phyloP scores from a whole-genome alignment of 2,888 invertebrate species.

The Ctenicera cuprea region DNA sequence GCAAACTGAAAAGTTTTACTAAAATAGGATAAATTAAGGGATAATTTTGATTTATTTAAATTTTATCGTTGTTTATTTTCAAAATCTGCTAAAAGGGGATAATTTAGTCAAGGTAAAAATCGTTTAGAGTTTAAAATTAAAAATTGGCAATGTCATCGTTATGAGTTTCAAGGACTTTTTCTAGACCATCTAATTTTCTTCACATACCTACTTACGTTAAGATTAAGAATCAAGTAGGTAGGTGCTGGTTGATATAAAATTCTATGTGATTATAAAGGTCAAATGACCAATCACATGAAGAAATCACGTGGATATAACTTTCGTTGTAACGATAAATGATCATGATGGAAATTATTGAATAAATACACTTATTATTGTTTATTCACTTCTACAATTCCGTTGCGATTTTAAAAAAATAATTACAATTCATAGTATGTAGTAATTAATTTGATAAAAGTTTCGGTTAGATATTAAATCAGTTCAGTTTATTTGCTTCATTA shows the following conservation, averaged over 20 bases:
- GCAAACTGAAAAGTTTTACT: too few species aligned
- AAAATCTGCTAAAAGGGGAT: too few species aligned
- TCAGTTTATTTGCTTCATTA: constrained; percentile 30
- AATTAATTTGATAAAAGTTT: constrained; percentile 14
- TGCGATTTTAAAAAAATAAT: constrained; percentile 22
- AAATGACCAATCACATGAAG: constrained; percentile 39
- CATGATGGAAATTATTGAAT: constrained; percentile 26
- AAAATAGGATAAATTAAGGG: too few species aligned
- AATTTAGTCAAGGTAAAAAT: not conserved
- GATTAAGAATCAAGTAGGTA: constrained; percentile 1
- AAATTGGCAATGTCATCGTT: constrained; percentile 1
- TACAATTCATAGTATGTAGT: not conserved
- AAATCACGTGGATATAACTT: constrained; percentile 38
- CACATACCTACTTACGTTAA: not conserved
- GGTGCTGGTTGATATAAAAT: constrained; percentile 39
- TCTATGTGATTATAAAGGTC: constrained; percentile 45
- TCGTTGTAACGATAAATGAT: constrained; percentile 20
- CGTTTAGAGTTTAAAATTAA: not conserved
- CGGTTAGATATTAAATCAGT: not conserved
- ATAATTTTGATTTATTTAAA: too few species aligned
- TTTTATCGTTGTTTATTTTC: too few species aligned
- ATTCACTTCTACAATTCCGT: constrained; percentile 10
- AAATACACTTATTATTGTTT: constrained; percentile 9
- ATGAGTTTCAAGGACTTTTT: not conserved
- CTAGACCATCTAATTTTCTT: constrained; percentile 14